These are phyloP conservation scores for Uria aalge DNA, from an alignment of 2,113 vertebrate genomes.

Conservation along the genomic window DNA sequence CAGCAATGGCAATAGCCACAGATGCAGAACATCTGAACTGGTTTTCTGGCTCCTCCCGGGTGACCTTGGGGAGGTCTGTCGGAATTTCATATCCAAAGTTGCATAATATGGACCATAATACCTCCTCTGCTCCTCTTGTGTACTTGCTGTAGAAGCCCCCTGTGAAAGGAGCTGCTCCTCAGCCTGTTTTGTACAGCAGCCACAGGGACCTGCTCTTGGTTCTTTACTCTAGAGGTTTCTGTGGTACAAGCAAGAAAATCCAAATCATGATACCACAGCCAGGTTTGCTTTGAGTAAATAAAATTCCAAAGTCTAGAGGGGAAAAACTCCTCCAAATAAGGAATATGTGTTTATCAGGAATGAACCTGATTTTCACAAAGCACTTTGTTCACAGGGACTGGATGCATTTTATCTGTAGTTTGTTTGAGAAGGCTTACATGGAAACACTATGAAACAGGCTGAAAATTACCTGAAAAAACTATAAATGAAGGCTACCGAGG, in stretches of 20 bases:
- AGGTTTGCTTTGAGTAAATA: neutral
- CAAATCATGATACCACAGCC: neutral
- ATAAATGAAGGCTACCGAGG: neutral
- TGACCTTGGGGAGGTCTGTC: neutral
- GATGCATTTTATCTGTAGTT: neutral
- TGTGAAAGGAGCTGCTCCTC: neutral
- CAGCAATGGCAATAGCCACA: fast-evolving
- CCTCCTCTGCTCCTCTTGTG: neutral
- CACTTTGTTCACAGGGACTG: neutral
- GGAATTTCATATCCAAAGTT: neutral
- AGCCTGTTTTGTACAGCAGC: neutral
- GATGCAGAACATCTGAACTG: neutral
- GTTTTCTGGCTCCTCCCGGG: neutral
- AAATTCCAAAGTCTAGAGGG: neutral
- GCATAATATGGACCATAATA: neutral
- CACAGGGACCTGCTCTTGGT: neutral
- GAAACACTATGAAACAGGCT: neutral
- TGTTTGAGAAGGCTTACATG: neutral
- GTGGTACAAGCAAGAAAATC: neutral
- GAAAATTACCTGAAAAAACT: neutral
- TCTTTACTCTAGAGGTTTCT: neutral
- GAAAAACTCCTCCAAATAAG: neutral
- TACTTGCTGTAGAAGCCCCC: neutral
- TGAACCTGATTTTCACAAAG: neutral
- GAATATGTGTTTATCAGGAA: neutral